These are phyloP conservation scores for Pseudomyrmex dendroicus DNA, from an alignment of 1,140 invertebrate genomes.

Conservation along the genomic window DNA sequence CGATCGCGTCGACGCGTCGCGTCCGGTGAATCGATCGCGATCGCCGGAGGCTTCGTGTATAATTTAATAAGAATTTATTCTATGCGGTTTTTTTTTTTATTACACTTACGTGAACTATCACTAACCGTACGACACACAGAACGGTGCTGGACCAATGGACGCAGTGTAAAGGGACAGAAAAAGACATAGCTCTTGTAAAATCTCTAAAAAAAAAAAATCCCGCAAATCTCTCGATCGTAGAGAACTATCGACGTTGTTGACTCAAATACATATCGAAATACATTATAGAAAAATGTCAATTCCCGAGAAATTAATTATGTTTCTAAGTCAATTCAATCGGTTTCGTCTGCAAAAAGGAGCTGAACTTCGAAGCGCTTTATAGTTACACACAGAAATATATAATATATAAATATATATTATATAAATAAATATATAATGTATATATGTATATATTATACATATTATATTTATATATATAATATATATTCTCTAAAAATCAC, in stretches of 20 bases:
- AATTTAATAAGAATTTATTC: slow-evolving; percentile 59
- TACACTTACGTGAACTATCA: slow-evolving; percentile 62
- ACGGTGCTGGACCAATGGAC: slow-evolving; percentile 61
- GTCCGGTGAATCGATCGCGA: slow-evolving; percentile 44
- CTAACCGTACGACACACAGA: slow-evolving; percentile 76
- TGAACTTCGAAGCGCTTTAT: background rate
- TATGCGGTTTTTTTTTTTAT: slow-evolving; percentile 54
- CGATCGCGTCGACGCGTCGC: slow-evolving; percentile 40
- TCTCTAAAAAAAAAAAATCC: background rate
- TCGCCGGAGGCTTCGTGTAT: slow-evolving; percentile 54
- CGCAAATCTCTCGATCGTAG: background rate
- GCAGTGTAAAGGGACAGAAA: slow-evolving; percentile 2
- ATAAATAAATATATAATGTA: too few species aligned
- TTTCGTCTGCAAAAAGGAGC: background rate
- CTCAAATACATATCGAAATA: background rate
- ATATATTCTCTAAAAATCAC: too few species aligned
- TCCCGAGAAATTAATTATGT: slow-evolving; percentile 21
- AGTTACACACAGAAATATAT: too few species aligned
- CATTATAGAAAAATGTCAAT: slow-evolving; percentile 8
- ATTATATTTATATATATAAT: too few species aligned
- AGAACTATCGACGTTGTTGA: background rate
- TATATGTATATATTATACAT: too few species aligned
- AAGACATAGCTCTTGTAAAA: background rate
- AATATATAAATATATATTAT: too few species aligned
- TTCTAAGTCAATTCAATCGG: background rate